Base-by-base conservation (phyloP, 2,797 vertebrate genomes). In the Galaxias olidus region DNA sequence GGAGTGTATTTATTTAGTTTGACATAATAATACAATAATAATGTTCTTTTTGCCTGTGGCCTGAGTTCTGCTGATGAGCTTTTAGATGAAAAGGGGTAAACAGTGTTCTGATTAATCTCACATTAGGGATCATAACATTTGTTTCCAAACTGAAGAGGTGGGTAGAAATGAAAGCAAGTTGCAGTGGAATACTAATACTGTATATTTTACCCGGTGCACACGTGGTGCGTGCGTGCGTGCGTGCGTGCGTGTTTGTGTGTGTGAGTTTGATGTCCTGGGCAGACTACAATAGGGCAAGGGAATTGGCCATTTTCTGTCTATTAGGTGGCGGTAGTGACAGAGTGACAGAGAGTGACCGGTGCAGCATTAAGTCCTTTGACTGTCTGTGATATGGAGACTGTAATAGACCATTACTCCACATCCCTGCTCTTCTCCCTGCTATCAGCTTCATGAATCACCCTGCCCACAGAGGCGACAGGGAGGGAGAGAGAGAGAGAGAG, bases 321-420 rank as follows among this genome's bases (percentile, higher is more conserved):
- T 77, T 73, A 66, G 51, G 50, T 51, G 48, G 54, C 59, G 60
- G 49, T 67, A 71, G 43, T 76, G 62, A 70, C 50, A 71, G 60
- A 69, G 63, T 67, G 62, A 69, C 63, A 51, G 71, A 61, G 59
- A 66, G 61, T 59, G 69, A 50, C 61, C 17, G 4, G 41, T 43
- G 17, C 17, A 59, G 44, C 57, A 19, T 53, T 42, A 41, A 18
- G 69, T 71, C 61, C 68, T 65, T 65, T 57, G 54, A 54, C 66
- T 69, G 18, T 75, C 20, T 63, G 55, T 65, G 50, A 83, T 58
- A 63, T 73, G 70, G 67, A 14, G 58, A 58, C 72, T 72, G 71
- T 77, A 82, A 78, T 65, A 66, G 73, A 49, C 63, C 61, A 69
- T 85, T 77, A 85, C 66, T 68, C 71, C 66, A 68, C 53, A 77